Evolutionary conservation across 2,797 vertebrate genomes (phyloP).

Genomic region (Pangasius larnaudii): DNA sequence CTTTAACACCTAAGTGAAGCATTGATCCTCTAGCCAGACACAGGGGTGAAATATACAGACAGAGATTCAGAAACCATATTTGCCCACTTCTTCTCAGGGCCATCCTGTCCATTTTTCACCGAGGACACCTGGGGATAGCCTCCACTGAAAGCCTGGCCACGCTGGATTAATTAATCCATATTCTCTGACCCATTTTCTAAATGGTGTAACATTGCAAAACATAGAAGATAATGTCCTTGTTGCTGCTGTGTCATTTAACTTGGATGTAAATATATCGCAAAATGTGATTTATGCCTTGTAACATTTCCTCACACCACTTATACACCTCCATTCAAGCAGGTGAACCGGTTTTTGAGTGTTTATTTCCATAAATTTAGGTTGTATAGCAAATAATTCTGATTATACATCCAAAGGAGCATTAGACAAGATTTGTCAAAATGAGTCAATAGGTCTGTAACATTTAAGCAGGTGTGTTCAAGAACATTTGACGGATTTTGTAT

Average conservation of each 20-base stretch:
- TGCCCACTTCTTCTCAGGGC: not conserved
- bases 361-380: not conserved
- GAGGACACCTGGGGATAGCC: constrained; percentile 61
- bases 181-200: constrained; percentile 8
- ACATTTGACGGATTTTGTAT: not conserved
- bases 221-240: not conserved
- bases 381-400: not conserved
- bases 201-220: not conserved
- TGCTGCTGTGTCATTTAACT: not conserved
- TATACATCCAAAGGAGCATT: not conserved
- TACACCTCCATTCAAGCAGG: not conserved
- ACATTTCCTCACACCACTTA: not conserved
- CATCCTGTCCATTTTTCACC: constrained; percentile 54
- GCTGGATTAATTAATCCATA: constrained; percentile 15
- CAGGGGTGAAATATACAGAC: constrained; percentile 28
- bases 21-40: constrained; percentile 41
- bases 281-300: not conserved
- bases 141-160: constrained; percentile 38
- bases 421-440: not conserved
- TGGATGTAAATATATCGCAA: not conserved
- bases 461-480: not conserved
- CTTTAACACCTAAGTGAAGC: constrained; percentile 44
- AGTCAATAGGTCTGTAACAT: not conserved
- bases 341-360: not conserved
- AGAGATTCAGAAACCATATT: constrained; percentile 26